Conservation (phyloP, 2,797 vertebrate genomes). For the Poecilia gillii region DNA sequence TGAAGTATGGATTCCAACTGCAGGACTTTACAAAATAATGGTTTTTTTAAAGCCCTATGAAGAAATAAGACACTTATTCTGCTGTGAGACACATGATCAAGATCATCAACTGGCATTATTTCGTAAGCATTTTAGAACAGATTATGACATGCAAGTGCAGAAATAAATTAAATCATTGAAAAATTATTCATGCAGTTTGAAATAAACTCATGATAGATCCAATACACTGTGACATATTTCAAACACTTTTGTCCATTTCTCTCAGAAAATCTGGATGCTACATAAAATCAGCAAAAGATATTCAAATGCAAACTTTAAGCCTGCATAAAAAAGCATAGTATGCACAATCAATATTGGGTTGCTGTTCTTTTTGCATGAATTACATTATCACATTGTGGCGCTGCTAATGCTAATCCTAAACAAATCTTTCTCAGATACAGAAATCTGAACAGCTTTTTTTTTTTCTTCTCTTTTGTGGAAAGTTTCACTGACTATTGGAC, state of each 20-base stretch:
- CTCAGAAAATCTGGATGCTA: neutral
- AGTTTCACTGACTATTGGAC: neutral
- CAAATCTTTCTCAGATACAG: neutral
- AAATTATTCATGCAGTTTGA: neutral
- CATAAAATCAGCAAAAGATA: neutral
- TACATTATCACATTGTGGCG: neutral
- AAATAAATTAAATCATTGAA: neutral
- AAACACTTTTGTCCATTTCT: neutral
- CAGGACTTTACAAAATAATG: neutral
- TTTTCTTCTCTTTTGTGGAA: neutral
- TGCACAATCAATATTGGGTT: neutral
- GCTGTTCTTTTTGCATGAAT: neutral
- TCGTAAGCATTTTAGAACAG: neutral
- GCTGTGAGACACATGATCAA: neutral
- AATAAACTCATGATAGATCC: neutral
- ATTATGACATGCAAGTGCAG: neutral
- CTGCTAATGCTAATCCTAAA: neutral
- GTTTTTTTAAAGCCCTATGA: neutral
- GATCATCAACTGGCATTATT: neutral
- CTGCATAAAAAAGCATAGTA: neutral
- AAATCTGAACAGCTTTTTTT: neutral
- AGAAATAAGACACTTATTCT: neutral
- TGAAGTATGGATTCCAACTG: neutral
- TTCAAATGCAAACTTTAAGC: neutral
- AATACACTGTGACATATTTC: neutral